phyloP scores from a whole-genome alignment of 2,113 vertebrate species.

The Tautogolabrus adspersus region DNA sequence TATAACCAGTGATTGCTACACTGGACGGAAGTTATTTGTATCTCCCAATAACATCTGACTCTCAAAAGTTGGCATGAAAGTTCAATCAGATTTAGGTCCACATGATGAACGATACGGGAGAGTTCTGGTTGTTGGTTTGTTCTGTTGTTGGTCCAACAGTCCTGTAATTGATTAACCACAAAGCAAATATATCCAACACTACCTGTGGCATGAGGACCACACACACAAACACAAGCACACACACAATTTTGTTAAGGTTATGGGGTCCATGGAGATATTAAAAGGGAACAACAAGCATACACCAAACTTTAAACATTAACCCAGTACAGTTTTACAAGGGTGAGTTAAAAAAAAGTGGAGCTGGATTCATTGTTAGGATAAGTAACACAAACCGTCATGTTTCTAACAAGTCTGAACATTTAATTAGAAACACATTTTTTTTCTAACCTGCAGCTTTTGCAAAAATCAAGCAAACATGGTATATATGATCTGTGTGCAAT shows the following conservation, averaged over 20 bases:
- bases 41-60: slow-evolving; percentile 34
- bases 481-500: too few relatives aligned
- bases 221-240: slow-evolving; percentile 35
- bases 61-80: slow-evolving; percentile 29
- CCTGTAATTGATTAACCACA: slow-evolving; percentile 83
- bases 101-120: slow-evolving; percentile 25
- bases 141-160: slow-evolving; percentile 53
- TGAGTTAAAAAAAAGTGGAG: too few relatives aligned
- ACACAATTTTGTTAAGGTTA: slow-evolving; percentile 66
- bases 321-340: background rate
- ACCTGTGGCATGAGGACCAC: slow-evolving; percentile 66
- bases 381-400: too few relatives aligned
- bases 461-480: too few relatives aligned
- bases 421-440: too few relatives aligned
- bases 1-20: background rate
- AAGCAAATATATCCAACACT: slow-evolving; percentile 77
- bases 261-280: slow-evolving; percentile 62
- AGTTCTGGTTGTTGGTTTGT: slow-evolving; percentile 55
- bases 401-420: too few relatives aligned
- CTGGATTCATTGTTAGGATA: too few relatives aligned
- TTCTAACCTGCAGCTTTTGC: too few relatives aligned
- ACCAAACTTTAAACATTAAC: slow-evolving; percentile 27
- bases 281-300: slow-evolving; percentile 39
- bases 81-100: slow-evolving; percentile 23
- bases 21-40: slow-evolving; percentile 7